Evolutionary conservation across 2,797 vertebrate species (phyloP).

Genomic region (Distichodus sexfasciatus): DNA sequence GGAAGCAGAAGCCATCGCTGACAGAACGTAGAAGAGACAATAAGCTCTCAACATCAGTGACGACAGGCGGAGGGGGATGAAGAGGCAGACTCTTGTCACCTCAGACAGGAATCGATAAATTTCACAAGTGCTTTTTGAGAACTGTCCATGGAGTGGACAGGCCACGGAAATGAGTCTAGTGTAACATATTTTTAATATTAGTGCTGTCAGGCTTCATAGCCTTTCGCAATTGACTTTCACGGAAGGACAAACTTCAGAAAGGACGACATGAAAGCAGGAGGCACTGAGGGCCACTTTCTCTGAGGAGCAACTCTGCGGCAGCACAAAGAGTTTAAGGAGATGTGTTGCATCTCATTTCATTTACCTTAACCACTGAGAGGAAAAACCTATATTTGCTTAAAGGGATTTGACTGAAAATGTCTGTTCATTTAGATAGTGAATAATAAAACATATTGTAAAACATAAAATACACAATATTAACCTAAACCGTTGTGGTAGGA

Average conservation of each 20-base stretch:
- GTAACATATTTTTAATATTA: not conserved
- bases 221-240: not conserved
- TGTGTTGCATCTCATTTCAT: not conserved
- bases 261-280: not conserved
- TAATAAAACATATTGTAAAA: too few species aligned
- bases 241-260: not conserved
- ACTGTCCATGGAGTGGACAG: not conserved
- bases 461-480: too few species aligned
- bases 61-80: not conserved
- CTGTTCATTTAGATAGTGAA: too few species aligned
- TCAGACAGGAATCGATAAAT: not conserved
- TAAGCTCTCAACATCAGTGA: not conserved
- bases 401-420: too few species aligned
- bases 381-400: too few species aligned
- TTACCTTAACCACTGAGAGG: too few species aligned
- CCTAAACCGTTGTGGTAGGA: too few species aligned
- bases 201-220: not conserved
- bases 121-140: not conserved
- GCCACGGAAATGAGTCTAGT: not conserved
- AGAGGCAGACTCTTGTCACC: not conserved
- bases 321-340: not conserved
- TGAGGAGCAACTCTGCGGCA: not conserved
- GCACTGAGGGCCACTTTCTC: not conserved
- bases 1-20: constrained; percentile 8
- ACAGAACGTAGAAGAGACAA: constrained; percentile 20